Base-by-base conservation (phyloP, 2,113 vertebrate species). In the Epinephelus fuscoguttatus region DNA sequence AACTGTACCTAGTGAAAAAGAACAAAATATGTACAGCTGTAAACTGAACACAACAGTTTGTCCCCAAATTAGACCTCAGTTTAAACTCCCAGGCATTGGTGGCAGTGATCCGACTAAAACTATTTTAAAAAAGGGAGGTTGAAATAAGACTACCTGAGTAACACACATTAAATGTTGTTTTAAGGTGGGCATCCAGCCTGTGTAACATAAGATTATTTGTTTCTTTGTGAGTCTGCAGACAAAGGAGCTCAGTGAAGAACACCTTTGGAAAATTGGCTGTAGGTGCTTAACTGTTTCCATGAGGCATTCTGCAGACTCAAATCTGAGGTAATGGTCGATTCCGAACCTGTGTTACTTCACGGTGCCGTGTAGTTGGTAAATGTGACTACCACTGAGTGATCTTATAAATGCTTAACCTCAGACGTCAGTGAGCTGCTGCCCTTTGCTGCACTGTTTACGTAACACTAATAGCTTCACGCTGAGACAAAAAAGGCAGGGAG, bases 321-420 rank as follows among this genome's bases (percentile, higher is more conserved):
- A 57, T 80, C 56, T 63, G 37, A 64, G 62, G 70, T 63, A 70
- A 80, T 75, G 55, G 68, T 76, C 81, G 59, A 15, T 66, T 87
- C 37, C 42, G 80, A 78, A 78, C n/a, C 49, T 62, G 70, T 79
- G 45, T 71, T 82, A 64, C 80, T 73, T 75, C 75, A 84, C 33
- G 1, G 11, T 70, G 53, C 33, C 30, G 74, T n/a, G 23, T 6
- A 71, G 25, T 71, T 60, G 80, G 79, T 75, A 73, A 88, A 83
- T 76, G 85, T 85, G 74, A 75, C 89, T 19, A 75, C 85, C 70
- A 69, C 3, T 2, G 74, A 71, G 81, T 91, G 89, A 88, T 90
- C 92, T 87, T 89, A 92, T 89, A 84, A 91, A 92, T 75, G 82
- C 78, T 80, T 81, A 82, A 87, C 81, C 80, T 80, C 57, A 63